Conservation (phyloP, 2,888 invertebrate species). For the Hydrotaea cyrtoneurina region DNA sequence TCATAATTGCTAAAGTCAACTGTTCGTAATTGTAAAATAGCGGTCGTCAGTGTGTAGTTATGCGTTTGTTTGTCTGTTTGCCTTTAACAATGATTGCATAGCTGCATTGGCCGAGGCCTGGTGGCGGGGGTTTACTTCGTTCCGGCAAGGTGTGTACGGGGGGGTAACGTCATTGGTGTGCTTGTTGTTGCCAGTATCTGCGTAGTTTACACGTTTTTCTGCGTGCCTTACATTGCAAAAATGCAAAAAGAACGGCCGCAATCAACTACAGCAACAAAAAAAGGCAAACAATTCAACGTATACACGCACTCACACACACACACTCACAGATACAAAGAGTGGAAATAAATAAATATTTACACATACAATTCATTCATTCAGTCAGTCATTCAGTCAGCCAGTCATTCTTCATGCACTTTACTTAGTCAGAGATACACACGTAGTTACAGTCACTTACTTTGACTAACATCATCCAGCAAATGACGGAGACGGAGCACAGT, state of each 20-base stretch:
- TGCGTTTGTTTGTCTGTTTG: not conserved
- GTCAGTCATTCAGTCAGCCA: conserved; percentile 1
- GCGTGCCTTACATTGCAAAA: conserved; percentile 49
- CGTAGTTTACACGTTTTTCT: conserved; percentile 61
- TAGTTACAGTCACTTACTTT: conserved; percentile 21
- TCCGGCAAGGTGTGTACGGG: too few species aligned
- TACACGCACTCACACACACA: not conserved
- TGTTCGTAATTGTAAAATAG: conserved; percentile 44
- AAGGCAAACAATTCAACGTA: not conserved
- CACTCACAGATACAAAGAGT: conserved; percentile 1
- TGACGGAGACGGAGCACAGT: conserved; percentile 8
- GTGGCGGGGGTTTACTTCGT: not conserved
- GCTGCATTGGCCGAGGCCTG: not conserved
- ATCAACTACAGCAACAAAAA: not conserved
- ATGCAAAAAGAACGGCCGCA: conserved; percentile 2
- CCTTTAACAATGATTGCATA: not conserved
- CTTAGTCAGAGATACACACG: conserved; percentile 21
- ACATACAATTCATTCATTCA: conserved; percentile 27
- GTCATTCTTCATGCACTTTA: conserved; percentile 21
- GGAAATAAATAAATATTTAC: conserved; percentile 36
- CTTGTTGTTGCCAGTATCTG: conserved; percentile 43
- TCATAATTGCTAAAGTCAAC: conserved; percentile 49
- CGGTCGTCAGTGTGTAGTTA: not conserved
- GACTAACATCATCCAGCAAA: conserved; percentile 19
- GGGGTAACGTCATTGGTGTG: not conserved